These are phyloP conservation scores for Chelon labrosus DNA, from an alignment of 2,797 vertebrate genomes.

Conservation along the genomic window DNA sequence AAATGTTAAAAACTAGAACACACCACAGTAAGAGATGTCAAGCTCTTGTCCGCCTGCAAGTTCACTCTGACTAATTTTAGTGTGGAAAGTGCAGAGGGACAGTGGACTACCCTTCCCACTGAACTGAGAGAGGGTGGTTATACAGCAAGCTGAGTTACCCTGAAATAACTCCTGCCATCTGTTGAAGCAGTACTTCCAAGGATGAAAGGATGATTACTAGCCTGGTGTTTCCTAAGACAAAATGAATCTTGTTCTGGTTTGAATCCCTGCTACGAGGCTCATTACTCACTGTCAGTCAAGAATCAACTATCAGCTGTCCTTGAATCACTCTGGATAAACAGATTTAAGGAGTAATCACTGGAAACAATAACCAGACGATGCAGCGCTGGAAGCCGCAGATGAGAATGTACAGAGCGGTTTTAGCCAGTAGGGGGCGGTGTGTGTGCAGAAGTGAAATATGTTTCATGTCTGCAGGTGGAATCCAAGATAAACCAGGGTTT, in stretches of 20 bases:
- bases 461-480: slow-evolving; percentile 1
- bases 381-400: background rate
- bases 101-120: slow-evolving; percentile 15
- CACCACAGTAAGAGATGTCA: slow-evolving; percentile 6
- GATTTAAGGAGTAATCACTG: slow-evolving; percentile 16
- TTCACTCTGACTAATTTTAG: slow-evolving; percentile 10
- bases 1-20: background rate
- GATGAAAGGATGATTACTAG: slow-evolving; percentile 59
- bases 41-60: slow-evolving; percentile 1
- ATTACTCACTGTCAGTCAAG: slow-evolving; percentile 29
- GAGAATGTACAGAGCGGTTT: background rate
- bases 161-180: slow-evolving; percentile 74
- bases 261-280: slow-evolving; percentile 33
- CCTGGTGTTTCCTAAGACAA: slow-evolving; percentile 43
- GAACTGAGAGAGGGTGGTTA: slow-evolving; percentile 33
- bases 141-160: slow-evolving; percentile 48
- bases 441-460: slow-evolving; percentile 25
- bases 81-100: slow-evolving; percentile 12
- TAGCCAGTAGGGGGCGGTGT: slow-evolving; percentile 79
- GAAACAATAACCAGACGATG: slow-evolving; percentile 32
- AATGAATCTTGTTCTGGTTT: slow-evolving; percentile 46
- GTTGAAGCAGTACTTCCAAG: slow-evolving; percentile 62
- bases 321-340: slow-evolving; percentile 37
- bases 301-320: slow-evolving; percentile 37
- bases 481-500: background rate